phyloP scores from a whole-genome alignment of 1,140 invertebrate species.

The Diorhabda sublineata region DNA sequence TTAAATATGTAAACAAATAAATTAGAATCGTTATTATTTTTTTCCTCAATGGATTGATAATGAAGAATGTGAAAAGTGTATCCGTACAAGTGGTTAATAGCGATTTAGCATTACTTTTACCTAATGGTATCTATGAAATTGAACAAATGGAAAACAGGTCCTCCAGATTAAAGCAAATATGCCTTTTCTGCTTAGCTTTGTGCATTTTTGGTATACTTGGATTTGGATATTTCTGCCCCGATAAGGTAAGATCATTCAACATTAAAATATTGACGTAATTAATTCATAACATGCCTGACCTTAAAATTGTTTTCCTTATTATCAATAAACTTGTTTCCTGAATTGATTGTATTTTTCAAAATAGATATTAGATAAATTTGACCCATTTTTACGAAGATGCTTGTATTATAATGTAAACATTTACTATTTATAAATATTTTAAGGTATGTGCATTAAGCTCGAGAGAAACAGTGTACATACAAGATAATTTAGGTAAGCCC shows the following conservation, averaged over 20 bases:
- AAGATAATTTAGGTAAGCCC: conserved; percentile 57
- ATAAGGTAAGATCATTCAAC: conserved; percentile 57
- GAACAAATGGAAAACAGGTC: conserved; percentile 69
- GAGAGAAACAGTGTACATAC: conserved; percentile 53
- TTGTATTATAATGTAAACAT: conserved; percentile 20
- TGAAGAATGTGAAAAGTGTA: conserved; percentile 60
- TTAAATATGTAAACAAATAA: conserved; percentile 15
- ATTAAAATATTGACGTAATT: too few relatives aligned
- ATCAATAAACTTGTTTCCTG: too few relatives aligned
- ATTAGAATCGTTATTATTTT: not conserved
- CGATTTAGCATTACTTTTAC: conserved; percentile 67
- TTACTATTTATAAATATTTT: conserved; percentile 14
- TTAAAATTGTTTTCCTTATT: too few relatives aligned
- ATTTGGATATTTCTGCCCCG: conserved; percentile 83
- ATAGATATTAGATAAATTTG: too few relatives aligned
- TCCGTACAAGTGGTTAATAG: conserved; percentile 69
- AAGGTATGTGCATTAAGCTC: conserved; percentile 67
- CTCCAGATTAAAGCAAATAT: conserved; percentile 67
- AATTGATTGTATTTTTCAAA: too few relatives aligned
- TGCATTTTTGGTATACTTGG: conserved; percentile 78
- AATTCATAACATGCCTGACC: too few relatives aligned
- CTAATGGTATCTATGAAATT: conserved; percentile 65
- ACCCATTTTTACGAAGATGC: too few relatives aligned
- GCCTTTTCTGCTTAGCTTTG: conserved; percentile 71
- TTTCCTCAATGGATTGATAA: conserved; percentile 37